Base-by-base conservation (phyloP, 92 coral and sea anemone species). In the Phymanthus crucifer region DNA sequence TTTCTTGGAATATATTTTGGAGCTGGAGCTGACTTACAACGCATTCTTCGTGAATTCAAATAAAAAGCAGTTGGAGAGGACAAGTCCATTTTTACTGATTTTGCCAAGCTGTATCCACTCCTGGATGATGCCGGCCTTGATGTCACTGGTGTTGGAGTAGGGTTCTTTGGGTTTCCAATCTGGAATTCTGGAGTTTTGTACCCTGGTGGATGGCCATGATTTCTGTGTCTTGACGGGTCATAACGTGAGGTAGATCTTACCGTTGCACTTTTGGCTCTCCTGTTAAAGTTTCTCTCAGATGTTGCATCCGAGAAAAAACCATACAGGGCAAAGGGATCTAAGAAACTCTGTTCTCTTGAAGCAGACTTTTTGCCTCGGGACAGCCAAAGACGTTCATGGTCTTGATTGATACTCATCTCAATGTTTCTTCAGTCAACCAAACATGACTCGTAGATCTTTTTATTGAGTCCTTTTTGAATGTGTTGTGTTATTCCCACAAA, bases 1-100 rank as follows among this genome's bases (percentile, higher is more conserved):
- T 84, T 73, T 54, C 79, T 73, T 31, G 87, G 90, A 23, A 78
- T 75, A 79, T 73, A 86, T 38, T 50, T 77, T 1, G 66, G 65
- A 14, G 93, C 87, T 82, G 97, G 97, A 14, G 97, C 97, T 65
- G 97, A 92, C 76, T 90, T 92, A 48, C 97, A 92, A 36, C 97
- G 87, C 48, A 68, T 74, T 82, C 83, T 90, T 54, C 80, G 90
- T 21, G 79, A 73, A 12, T 83, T 83, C 65, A 90, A 75, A 64
- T 78, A 85, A 47, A 85, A 64, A 21, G 97, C 75, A 11, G 94
- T 71, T 0, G 94, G 91, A 10, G 91, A 87, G 3, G 92, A 74
- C 33, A 31, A 54, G 54, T 83, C 26, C 58, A 64, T 73, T 34
- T 82, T 71, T 37, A 70, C 79, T 6, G 87, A 47, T 54, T 47